phyloP scores from a whole-genome alignment of 30 jellyfish, hydroid and myxozoan species.

The Hydra vulgaris region DNA sequence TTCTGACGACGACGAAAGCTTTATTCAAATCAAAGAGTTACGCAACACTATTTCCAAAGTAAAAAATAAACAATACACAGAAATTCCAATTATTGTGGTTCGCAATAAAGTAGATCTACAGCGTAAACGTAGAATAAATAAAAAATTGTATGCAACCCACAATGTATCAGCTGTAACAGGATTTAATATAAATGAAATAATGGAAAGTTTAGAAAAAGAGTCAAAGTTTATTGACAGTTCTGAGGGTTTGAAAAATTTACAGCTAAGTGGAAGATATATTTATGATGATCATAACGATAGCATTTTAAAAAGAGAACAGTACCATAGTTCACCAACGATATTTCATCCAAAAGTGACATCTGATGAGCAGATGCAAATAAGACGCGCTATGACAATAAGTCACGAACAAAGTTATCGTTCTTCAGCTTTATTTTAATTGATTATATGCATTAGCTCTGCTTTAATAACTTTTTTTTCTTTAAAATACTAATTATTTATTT shows the following conservation, averaged over 20 bases:
- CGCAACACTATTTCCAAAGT: conserved; percentile 11
- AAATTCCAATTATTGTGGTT: conserved; percentile 28
- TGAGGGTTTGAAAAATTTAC: conserved; percentile 5
- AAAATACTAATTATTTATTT: too few species aligned
- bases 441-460: too few species aligned
- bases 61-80: conserved; percentile 29
- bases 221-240: conserved; percentile 27
- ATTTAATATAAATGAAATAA: conserved; percentile 23
- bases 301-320: background rate
- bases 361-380: conserved; percentile 30
- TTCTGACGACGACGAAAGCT: conserved; percentile 27
- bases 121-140: conserved; percentile 15
- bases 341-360: conserved; percentile 13
- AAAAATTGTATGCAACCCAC: conserved; percentile 13
- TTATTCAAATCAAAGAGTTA: conserved; percentile 8
- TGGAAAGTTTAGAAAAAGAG: conserved; percentile 36
- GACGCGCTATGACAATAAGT: conserved; percentile 13
- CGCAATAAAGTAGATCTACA: conserved; percentile 26
- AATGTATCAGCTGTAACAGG: conserved; percentile 37
- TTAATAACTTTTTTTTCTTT: too few species aligned
- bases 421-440: background rate
- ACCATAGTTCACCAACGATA: conserved; percentile 22
- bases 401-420: background rate
- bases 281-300: background rate
- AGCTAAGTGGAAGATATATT: conserved; percentile 27